Conservation (phyloP, 2,113 vertebrate genomes). For the Colius striatus region DNA sequence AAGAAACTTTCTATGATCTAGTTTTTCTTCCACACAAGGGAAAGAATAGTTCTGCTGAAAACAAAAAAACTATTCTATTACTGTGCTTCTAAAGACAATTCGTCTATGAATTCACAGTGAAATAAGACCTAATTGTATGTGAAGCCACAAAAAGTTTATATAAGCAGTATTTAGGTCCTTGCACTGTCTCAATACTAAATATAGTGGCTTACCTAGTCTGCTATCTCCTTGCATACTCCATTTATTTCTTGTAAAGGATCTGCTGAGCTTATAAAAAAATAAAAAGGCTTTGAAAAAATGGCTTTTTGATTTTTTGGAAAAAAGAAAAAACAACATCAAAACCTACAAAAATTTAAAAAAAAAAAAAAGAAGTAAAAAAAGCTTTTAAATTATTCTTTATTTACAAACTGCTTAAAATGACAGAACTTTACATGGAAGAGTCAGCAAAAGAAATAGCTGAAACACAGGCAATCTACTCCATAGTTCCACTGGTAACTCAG, state of each 20-base stretch:
- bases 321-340: background rate
- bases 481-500: background rate
- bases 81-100: background rate
- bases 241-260: background rate
- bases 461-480: background rate
- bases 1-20: background rate
- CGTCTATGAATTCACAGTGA: background rate
- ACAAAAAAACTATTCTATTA: background rate
- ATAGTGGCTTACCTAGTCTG: background rate
- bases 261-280: background rate
- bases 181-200: background rate
- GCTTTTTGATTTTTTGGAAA: background rate
- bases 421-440: background rate
- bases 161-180: background rate
- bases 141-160: background rate
- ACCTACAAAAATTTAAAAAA: background rate
- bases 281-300: background rate
- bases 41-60: background rate
- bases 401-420: background rate
- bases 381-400: background rate
- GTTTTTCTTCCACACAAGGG: background rate
- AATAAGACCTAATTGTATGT: background rate
- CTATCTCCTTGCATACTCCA: background rate
- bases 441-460: background rate
- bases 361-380: background rate